Conservation (phyloP, 2,888 invertebrate genomes). For the Acrobasis suavella region DNA sequence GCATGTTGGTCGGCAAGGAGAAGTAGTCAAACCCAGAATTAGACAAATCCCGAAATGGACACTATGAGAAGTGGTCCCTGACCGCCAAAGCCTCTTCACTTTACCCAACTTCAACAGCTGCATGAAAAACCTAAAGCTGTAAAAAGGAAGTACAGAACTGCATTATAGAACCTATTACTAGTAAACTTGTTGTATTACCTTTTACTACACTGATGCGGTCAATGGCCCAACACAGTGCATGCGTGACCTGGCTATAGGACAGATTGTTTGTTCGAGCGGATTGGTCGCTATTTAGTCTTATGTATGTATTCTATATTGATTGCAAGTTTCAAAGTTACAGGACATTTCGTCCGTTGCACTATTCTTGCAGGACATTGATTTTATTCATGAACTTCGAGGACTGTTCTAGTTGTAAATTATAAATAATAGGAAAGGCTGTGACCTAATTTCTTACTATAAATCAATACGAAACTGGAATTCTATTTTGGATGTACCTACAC, state of each 20-base stretch:
- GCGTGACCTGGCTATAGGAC: conserved; percentile 22
- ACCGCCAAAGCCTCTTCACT: no score
- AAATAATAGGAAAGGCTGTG: conserved; percentile 44
- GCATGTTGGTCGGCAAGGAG: no score
- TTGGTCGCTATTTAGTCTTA: conserved; percentile 1
- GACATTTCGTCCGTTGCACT: conserved; percentile 22
- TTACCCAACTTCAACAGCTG: no score
- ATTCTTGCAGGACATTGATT: conserved; percentile 26
- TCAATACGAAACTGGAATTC: conserved; percentile 37
- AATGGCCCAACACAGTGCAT: conserved; percentile 17
- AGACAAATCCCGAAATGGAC: no score
- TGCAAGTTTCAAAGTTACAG: conserved; percentile 27
- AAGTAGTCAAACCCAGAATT: no score
- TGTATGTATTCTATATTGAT: conserved; percentile 28
- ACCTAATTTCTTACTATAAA: conserved; percentile 42
- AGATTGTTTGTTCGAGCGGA: conserved; percentile 14
- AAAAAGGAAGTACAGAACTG: conserved; percentile 7
- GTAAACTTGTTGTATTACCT: neutral
- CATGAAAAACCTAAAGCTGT: no score
- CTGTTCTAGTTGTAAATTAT: conserved; percentile 44
- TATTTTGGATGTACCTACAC: neutral
- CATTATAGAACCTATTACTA: conserved; percentile 2
- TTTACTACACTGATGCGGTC: conserved; percentile 13
- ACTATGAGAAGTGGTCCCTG: no score
- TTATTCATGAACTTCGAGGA: conserved; percentile 29